Base-by-base conservation (phyloP, 1,140 invertebrate species). In the Adoxophyes honmai region DNA sequence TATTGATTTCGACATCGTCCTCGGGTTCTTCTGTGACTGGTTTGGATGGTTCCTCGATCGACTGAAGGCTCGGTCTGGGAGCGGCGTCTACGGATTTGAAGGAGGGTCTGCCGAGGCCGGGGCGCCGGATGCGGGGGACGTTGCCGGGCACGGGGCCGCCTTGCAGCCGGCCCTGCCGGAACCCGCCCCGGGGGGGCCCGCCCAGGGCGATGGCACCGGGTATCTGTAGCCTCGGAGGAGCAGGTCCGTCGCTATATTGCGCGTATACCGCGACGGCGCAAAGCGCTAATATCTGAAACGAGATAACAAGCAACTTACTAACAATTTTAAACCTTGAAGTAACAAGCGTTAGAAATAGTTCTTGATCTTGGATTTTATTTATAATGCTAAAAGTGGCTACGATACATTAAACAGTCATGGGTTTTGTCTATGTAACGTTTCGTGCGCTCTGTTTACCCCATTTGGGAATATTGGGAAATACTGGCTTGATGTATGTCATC, bases 21-120 rank as follows among this genome's bases (percentile, higher is more conserved):
- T 92, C 90, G n/a, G 87, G 87, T 56, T 90, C 85, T 66, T 92
- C 90, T 6, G 90, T 91, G 21, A 92, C 90, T 14, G 92, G 90
- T 67, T 91, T 91, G 8, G 89, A 61, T 8, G 78, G 68, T 57
- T 91, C 92, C 34, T 91, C 92, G 61, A 81, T 66, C 6, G 83
- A 88, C 57, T 91, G 90, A 21, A 89, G 75, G 65, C 62, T 88
- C 0, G 88, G 89, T 4, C 88, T 79, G 1, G 90, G 85, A 0
- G 89, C 74, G 0, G 90, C 75, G 16, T 90, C 83, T 10, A 86
- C 76, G 2, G 92, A 90, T 62, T 91, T 90, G 70, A 91, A 91
- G 4, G 90, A 80, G 51, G 89, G 87, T 38, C 90, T 86, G 5
- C 88, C 72, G n/a, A 76, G 78, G 15, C 88, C 87, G 4, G 90